Conservation (phyloP, 1,140 invertebrate species). For the Aphidius ervi region DNA sequence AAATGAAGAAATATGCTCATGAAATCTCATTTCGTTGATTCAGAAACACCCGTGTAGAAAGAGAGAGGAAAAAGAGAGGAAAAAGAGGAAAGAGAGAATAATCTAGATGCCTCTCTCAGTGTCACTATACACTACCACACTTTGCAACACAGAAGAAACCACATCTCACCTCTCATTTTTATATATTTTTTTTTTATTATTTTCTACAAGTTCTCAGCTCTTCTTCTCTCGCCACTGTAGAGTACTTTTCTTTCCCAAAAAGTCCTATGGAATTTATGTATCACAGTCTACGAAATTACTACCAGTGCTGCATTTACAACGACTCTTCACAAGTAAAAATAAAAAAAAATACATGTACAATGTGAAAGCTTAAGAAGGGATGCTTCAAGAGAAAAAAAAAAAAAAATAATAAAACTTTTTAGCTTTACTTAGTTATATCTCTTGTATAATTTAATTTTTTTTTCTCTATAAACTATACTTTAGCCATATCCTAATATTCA, state of each 20-base stretch:
- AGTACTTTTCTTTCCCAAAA: slow-evolving; percentile 7
- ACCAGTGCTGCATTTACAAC: background rate
- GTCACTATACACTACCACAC: background rate
- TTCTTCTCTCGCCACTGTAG: background rate
- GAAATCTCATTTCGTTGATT: slow-evolving; percentile 12
- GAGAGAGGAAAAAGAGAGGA: no score
- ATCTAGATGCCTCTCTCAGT: slow-evolving; percentile 1
- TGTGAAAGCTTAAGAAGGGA: no score
- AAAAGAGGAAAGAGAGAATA: background rate
- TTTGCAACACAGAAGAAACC: no score
- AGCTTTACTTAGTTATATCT: background rate
- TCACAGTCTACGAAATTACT: slow-evolving; percentile 14
- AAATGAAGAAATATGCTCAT: slow-evolving; percentile 4
- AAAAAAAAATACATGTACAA: no score
- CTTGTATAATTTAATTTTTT: background rate
- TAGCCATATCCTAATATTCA: slow-evolving; percentile 8
- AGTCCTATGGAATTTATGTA: slow-evolving; percentile 10
- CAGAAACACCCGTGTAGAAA: background rate
- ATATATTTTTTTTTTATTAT: no score
- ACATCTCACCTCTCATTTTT: no score
- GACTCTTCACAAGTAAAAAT: background rate
- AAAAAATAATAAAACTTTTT: background rate
- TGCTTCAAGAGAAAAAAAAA: background rate
- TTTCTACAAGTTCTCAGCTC: no score
- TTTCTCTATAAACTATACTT: background rate